These are phyloP conservation scores for Struthidea cinerea DNA, from an alignment of 2,113 vertebrate species.

Conservation along the genomic window DNA sequence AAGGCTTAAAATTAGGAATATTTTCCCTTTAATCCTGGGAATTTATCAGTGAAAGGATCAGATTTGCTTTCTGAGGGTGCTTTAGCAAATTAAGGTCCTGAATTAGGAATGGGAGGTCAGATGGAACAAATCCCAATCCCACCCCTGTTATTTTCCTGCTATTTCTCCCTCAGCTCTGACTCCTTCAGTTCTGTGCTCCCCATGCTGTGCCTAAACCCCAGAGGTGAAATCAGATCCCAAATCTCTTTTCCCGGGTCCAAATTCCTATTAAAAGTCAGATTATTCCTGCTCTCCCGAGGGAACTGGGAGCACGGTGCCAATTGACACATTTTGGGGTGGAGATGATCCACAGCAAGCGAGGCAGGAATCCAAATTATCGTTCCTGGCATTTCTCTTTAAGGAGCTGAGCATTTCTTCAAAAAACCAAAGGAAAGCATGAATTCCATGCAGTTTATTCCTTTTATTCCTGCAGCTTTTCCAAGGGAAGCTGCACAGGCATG, in stretches of 20 bases:
- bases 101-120: background rate
- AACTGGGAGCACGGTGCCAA: background rate
- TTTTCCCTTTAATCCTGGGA: background rate
- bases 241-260: background rate
- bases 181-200: accelerated
- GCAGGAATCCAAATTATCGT: background rate
- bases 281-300: background rate
- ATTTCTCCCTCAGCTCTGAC: background rate
- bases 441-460: background rate
- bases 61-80: background rate
- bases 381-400: background rate
- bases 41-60: background rate
- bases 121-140: background rate
- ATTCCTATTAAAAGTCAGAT: background rate
- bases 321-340: background rate
- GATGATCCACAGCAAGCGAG: background rate
- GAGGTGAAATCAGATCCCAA: background rate
- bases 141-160: background rate
- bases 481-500: background rate
- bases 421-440: background rate
- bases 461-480: background rate
- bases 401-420: background rate
- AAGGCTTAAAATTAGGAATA: background rate
- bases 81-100: background rate
- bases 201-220: accelerated